phyloP scores from a whole-genome alignment of 2,113 vertebrate genomes.

The Cynocephalus volans region DNA sequence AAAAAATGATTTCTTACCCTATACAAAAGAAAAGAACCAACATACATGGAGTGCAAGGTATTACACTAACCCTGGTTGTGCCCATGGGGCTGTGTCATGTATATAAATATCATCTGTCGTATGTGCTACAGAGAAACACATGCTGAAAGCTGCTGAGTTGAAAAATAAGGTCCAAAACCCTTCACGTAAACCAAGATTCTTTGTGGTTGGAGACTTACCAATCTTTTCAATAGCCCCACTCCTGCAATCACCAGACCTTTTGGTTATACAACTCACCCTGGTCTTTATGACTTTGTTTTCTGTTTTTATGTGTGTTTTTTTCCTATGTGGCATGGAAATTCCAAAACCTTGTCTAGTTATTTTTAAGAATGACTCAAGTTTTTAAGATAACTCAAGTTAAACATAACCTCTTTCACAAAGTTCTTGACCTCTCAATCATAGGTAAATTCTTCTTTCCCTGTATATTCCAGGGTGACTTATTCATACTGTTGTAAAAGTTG shows the following conservation, averaged over 20 bases:
- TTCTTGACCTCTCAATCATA: not conserved
- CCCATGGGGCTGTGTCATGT: not conserved
- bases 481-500: not conserved
- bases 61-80: not conserved
- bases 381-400: slow-evolving; percentile 46
- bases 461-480: not conserved
- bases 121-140: not conserved
- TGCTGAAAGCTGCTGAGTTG: not conserved
- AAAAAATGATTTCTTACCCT: not conserved
- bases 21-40: not conserved
- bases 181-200: not conserved
- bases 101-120: slow-evolving; percentile 2
- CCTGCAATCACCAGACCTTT: not conserved
- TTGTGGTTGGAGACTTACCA: not conserved
- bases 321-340: not conserved
- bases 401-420: slow-evolving; percentile 19
- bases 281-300: not conserved
- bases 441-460: not conserved
- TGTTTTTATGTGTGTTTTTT: not conserved
- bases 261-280: not conserved
- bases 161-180: not conserved
- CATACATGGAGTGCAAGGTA: not conserved
- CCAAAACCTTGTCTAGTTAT: slow-evolving; percentile 1
- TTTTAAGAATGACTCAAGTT: slow-evolving; percentile 50
- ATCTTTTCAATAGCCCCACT: not conserved